Evolutionary conservation across 2,113 vertebrate genomes (phyloP), one percentile per base, ranked within the genome.

Genomic region (Phaethon lepturus): DNA sequence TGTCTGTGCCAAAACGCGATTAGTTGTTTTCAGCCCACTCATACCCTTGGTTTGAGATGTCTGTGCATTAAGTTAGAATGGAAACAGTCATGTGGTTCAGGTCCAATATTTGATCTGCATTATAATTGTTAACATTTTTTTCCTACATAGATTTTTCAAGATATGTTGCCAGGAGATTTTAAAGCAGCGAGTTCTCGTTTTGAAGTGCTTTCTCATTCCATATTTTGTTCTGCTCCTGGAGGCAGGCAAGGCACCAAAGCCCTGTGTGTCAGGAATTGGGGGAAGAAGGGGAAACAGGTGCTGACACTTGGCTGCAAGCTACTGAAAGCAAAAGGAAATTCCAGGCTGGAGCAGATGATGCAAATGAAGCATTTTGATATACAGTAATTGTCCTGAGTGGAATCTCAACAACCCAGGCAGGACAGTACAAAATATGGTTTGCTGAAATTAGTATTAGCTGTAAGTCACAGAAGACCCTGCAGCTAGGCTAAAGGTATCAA

Each of bases 11-110:
- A 97, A 97, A 95, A 97, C 86, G 91, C 16, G 91, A 94, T 97
- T 96, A 97, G 95, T 96, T 96, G 53, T 96, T 97, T 38, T 91
- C 95, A 96, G 83, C 97, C 97, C 96, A 97, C 97, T 97, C 97
- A 94, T 88, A 90, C 59, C n/a, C 91, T 92, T 95, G 77, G 93
- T 97, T 94, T 90, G 91, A 96, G 94, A 91, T 96, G 86, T 95
- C 95, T 96, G 87, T 95, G 92, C 90, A 63, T 89, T 85, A 88
- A 93, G 93, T 92, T 96, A 91, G 88, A 96, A 95, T 35, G 83
- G 82, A 94, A 95, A 73, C 44, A 94, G 83, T 94, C 68, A 77
- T 40, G 53, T 87, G 67, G 90, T 94, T 94, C 35, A 66, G 71
- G 94, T 94, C 93, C 81, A 91, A 66, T 90, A 90, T 90, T 92